Conservation (phyloP, 1,140 invertebrate species). For the Euglossa dilemma region DNA sequence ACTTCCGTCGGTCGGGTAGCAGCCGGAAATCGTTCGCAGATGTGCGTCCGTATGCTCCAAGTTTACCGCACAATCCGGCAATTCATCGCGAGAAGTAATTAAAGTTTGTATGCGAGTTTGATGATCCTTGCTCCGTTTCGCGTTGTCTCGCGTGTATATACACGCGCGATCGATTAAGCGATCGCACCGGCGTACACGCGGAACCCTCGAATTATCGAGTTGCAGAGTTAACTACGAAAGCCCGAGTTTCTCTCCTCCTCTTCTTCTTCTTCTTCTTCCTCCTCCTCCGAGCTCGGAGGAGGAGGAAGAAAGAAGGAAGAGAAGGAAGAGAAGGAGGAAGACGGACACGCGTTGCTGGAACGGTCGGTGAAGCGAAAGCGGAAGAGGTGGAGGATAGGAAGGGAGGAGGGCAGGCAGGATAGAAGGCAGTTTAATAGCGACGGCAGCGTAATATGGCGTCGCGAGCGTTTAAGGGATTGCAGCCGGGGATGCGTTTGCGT, state of each 20-base stretch:
- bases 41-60: conserved; percentile 49
- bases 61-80: conserved; percentile 60
- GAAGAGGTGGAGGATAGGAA: background rate
- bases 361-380: too few relatives aligned
- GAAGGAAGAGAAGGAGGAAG: background rate
- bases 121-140: conserved; percentile 40
- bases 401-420: background rate
- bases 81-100: conserved; percentile 64
- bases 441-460: conserved; percentile 50
- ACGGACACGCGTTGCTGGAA: too few relatives aligned
- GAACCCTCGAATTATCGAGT: too few relatives aligned
- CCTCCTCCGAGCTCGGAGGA: too few relatives aligned
- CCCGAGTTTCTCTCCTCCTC: too few relatives aligned
- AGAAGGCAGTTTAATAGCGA: conserved; percentile 33
- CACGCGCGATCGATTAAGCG: conserved; percentile 23
- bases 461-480: conserved; percentile 48
- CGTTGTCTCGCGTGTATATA: conserved; percentile 2
- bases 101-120: conserved; percentile 53
- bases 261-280: too few relatives aligned
- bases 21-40: conserved; percentile 54
- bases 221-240: too few relatives aligned
- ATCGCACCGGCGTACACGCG: background rate
- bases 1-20: conserved; percentile 48
- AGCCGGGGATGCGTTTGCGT: conserved; percentile 46
- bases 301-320: too few relatives aligned